Conservation (phyloP, 2,797 vertebrate genomes). For the Synaphobranchus kaupii region DNA sequence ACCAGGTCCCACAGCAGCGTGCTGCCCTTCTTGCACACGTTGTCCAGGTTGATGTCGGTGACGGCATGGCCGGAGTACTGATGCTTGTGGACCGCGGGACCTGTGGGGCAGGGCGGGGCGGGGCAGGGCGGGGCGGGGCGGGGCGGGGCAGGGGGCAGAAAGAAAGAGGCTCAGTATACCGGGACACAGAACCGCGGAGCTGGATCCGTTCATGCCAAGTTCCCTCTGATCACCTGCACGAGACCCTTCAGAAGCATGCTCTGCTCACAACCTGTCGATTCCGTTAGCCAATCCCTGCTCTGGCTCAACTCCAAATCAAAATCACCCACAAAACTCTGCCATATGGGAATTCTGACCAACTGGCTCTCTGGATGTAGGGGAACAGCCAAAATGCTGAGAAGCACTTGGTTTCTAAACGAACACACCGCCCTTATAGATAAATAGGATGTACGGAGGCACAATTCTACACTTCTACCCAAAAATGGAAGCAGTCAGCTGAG, state of each 20-base stretch:
- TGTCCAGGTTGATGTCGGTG: conserved; percentile 98
- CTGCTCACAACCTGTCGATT: not conserved
- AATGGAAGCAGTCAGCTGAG: not conserved
- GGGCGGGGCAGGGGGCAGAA: not conserved
- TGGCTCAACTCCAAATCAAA: not conserved
- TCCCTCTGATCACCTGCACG: no score
- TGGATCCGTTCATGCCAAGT: not conserved
- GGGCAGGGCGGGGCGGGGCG: not conserved
- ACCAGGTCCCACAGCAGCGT: conserved; percentile 98
- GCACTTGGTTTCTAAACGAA: not conserved
- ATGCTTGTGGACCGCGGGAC: conserved; percentile 93
- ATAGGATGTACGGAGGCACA: not conserved
- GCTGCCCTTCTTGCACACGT: conserved; percentile 97
- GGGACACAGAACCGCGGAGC: not conserved
- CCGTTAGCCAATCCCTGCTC: not conserved
- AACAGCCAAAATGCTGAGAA: not conserved
- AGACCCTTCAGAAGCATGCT: not conserved
- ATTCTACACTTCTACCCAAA: not conserved
- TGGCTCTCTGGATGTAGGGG: not conserved
- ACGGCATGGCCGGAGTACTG: conserved; percentile 91
- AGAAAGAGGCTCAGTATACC: not conserved
- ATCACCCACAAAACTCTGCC: not conserved
- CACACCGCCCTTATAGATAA: not conserved
- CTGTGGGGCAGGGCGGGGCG: conserved; percentile 60
- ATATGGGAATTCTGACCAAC: not conserved